A percentile compares a stretch with the other conserved stretches of the same genome.
phyloP scores from a whole-genome alignment of 2,113 vertebrate species.

The Brachyhypopomus occidentalis region DNA sequence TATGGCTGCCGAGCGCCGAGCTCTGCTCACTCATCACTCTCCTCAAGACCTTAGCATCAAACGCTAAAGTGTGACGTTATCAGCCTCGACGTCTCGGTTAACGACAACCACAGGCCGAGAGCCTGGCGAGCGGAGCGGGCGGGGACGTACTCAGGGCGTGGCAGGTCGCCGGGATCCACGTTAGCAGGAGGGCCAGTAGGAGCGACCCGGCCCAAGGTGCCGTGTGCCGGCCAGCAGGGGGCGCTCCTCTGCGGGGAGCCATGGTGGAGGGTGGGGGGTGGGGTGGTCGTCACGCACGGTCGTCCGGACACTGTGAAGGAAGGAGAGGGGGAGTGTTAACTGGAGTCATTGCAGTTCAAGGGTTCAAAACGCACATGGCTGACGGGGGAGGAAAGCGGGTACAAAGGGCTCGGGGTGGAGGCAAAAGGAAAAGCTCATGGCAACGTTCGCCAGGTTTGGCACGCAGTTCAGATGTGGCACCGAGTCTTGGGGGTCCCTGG shows the following conservation, averaged over 20 bases:
- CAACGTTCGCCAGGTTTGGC: no score
- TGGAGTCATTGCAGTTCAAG: neutral
- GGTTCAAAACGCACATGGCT: neutral
- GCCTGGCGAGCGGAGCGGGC: no score
- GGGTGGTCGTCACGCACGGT: constrained; percentile 12
- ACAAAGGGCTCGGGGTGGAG: no score
- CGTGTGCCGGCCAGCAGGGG: neutral
- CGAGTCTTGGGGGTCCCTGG: no score
- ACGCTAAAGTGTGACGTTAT: neutral
- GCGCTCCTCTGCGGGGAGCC: constrained; percentile 18
- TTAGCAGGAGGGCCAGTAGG: constrained; percentile 41
- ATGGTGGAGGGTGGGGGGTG: constrained; percentile 49
- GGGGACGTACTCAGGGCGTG: constrained; percentile 45
- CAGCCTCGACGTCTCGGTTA: neutral
- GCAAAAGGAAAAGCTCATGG: no score
- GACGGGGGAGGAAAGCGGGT: no score
- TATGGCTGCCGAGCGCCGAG: neutral
- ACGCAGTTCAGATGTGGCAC: no score
- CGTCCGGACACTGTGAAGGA: constrained; percentile 34
- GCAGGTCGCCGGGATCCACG: constrained; percentile 31
- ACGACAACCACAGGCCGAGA: neutral
- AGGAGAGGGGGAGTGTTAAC: neutral
- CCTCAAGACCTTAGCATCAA: neutral
- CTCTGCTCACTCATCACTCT: neutral
- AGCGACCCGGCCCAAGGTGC: neutral